Base-by-base conservation (phyloP, 2,888 invertebrate genomes). In the Herminia tarsipennalis region DNA sequence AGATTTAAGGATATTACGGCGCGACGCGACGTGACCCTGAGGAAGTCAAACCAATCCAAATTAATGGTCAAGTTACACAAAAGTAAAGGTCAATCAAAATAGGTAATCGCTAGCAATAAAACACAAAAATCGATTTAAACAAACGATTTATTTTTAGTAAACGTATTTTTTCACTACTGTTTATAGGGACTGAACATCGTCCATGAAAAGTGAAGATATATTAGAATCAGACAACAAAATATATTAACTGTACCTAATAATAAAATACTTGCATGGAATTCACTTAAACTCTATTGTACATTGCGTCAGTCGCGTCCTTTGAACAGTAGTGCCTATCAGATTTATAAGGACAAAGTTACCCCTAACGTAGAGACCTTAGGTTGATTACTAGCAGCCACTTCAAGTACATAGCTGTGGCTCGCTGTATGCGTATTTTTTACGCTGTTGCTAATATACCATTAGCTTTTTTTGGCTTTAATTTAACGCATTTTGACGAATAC, bases 91-190 rank as follows among this genome's bases (percentile, higher is more conserved):
- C n/a, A n/a, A 21, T 25, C 6, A 12, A 14, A 21, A 21, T 13
- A 0, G 12, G 3, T 20, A 1, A 2, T 3, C 8, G 17, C 14
- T 12, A 6, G 24, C 2, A 35, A 56, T 67, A 66, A 72, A 74
- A 74, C 59, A 63, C 33, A 47, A 21, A 29, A 18, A 36, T 54
- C 49, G 55, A 76, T 83, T 81, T 79, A 81, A 83, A 83, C 78
- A 86, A 84, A 80, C 79, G 70, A 76, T 87, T 86, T 85, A 85
- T 83, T 71, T 57, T 48, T 66, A 66, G 73, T 69, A 70, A 70
- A 74, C 72, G 69, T 73, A 65, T 64, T 63, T 77, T 76, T 72
- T 73, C 72, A 75, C 74, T 80, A 75, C 66, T 64, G 63, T 73
- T 73, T 59, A 70, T 64, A 62, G 52, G 64, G 55, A 33, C 36